Conservation (phyloP, 2,888 invertebrate genomes). For the Malachius bipustulatus region DNA sequence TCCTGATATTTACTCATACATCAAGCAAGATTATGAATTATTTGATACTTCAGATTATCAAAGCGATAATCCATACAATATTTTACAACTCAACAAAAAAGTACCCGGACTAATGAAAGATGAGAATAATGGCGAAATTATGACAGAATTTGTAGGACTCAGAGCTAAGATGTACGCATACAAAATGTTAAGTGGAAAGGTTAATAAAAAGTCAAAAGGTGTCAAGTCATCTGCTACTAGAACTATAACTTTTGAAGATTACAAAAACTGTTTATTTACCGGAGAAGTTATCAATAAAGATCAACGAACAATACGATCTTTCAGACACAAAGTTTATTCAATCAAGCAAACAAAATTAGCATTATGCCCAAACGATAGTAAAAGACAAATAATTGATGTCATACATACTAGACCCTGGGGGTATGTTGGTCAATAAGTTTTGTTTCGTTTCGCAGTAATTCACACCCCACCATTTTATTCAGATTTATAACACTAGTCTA, state of each 20-base stretch:
- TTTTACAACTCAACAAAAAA: conserved; percentile 12
- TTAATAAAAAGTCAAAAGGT: conserved; percentile 10
- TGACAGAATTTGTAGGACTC: conserved; percentile 13
- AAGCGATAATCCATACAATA: conserved; percentile 10
- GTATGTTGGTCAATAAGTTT: too few species aligned
- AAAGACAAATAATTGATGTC: conserved; percentile 4
- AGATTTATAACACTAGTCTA: too few species aligned
- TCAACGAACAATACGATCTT: conserved; percentile 6
- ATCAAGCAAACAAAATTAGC: conserved; percentile 10
- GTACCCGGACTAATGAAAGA: conserved; percentile 13
- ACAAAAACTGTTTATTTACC: conserved; percentile 6
- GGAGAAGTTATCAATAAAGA: neutral
- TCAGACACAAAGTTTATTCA: conserved; percentile 8
- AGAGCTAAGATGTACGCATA: conserved; percentile 12
- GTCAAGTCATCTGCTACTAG: neutral
- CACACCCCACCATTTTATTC: too few species aligned
- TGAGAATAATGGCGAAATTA: conserved; percentile 12
- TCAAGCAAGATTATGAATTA: conserved; percentile 13
- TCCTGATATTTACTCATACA: conserved; percentile 13
- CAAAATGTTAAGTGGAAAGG: neutral
- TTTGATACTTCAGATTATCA: conserved; percentile 16
- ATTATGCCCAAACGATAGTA: conserved; percentile 9
- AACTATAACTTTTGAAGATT: conserved; percentile 9
- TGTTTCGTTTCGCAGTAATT: too few species aligned
- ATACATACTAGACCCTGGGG: conserved; percentile 10